Conservation (phyloP, 2,888 invertebrate genomes). For the Hyppa rectilinea region DNA sequence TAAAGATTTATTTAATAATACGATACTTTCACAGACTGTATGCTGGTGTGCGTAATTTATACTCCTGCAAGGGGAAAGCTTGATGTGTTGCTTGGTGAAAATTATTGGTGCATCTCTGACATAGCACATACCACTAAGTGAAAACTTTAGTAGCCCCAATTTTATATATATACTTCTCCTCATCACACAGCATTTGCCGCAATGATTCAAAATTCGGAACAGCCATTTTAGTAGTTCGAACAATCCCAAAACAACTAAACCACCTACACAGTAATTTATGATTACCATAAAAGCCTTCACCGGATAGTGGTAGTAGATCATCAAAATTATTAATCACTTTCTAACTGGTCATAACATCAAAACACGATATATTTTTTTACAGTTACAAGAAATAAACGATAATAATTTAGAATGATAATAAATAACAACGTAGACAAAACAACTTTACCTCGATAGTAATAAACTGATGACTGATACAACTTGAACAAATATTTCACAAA, state of each 20-base stretch:
- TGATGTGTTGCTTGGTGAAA: conserved; percentile 70
- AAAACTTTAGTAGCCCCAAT: conserved; percentile 59
- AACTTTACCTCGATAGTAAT: conserved; percentile 67
- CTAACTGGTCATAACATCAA: conserved; percentile 59
- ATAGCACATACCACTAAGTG: conserved; percentile 71
- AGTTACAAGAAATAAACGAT: conserved; percentile 65
- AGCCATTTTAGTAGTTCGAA: conserved; percentile 59
- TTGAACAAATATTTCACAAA: conserved; percentile 62
- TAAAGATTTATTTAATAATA: conserved; percentile 49
- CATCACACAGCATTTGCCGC: conserved; percentile 17
- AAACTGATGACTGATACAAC: conserved; percentile 54
- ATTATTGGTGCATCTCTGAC: conserved; percentile 82
- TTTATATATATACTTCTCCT: conserved; percentile 17
- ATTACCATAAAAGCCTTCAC: conserved; percentile 67
- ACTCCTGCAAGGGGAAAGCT: conserved; percentile 72
- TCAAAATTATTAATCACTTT: conserved; percentile 48
- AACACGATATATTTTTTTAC: conserved; percentile 66
- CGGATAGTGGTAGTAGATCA: conserved; percentile 39
- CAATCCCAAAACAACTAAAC: conserved; percentile 63
- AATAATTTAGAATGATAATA: conserved; percentile 53
- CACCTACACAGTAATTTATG: conserved; percentile 75
- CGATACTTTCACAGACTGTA: conserved; percentile 74
- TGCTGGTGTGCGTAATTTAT: conserved; percentile 74
- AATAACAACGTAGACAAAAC: conserved; percentile 61
- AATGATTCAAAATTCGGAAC: conserved; percentile 51